Base-by-base conservation (phyloP, 2,113 vertebrate species). In the Chrysochloris asiatica region DNA sequence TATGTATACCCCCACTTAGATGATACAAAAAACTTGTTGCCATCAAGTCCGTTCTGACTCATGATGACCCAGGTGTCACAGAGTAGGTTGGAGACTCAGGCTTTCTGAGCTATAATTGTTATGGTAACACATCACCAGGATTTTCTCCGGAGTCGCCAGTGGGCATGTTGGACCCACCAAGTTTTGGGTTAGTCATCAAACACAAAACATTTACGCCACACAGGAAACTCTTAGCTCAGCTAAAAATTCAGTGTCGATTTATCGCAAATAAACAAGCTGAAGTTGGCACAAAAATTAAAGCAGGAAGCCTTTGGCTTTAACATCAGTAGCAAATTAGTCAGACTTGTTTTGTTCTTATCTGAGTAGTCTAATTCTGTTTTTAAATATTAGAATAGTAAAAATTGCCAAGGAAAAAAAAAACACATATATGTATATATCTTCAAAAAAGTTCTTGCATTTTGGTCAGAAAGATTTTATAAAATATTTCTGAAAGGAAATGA, bases 381-480 rank as follows among this genome's bases (percentile, higher is more conserved):
- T 61, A 63, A 89, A 65, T 85, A 71, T 83, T 73, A 69, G 6
- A n/a, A n/a, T 33, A 48, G 19, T 3, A 73, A 30, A 89, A 26
- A 8, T 75, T 73, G 52, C 22, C 61, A 41, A 82, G 80, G 24
- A 81, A 30, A 76, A 94, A 88, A 61, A 94, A 90, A 65, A 26
- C 48, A 30, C 73, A 1, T 24, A 8, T 17, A 24, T 88, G 28
- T 36, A 7, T 17, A 33, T 92, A 38, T 61, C 28, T 12, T 7
- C 59, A 63, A 30, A 63, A 8, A 3, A 63, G 14, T 54, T 54
- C 52, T 54, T 54, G 52, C 52, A 54, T 54, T 13, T 54, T 54
- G 14, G n/a, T n/a, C n/a, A 50, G 48, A 61, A 61, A 61, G 56
- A 21, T 61, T 79, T 86, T 69, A 79, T 71, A 85, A 79, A 81